Evolutionary conservation across 1,140 invertebrate species (phyloP).

Genomic region (Metaphire vulgaris): DNA sequence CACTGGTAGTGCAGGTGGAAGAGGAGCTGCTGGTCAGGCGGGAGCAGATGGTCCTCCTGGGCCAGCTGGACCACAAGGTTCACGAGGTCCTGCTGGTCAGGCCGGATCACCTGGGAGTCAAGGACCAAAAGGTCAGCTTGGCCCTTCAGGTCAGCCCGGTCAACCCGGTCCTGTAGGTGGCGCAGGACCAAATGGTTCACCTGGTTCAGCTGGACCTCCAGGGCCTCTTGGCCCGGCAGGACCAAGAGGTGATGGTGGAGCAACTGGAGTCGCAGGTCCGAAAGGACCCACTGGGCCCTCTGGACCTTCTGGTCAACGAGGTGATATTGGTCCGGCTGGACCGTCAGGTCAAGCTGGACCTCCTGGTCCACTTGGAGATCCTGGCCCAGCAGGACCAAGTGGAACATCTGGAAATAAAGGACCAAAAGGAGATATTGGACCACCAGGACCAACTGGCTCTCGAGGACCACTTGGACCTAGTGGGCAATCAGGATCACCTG

Average conservation of each 20-base stretch:
- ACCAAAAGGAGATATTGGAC: not conserved
- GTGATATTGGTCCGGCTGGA: not conserved
- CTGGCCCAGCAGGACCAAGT: not conserved
- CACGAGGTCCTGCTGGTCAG: not conserved
- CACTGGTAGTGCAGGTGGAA: not conserved
- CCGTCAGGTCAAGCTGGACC: not conserved
- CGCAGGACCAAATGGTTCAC: not conserved
- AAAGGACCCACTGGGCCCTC: not conserved
- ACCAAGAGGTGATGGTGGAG: not conserved
- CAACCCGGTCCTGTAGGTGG: not conserved
- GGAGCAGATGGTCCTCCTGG: not conserved
- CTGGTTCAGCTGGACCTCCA: not conserved
- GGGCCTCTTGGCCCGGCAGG: not conserved
- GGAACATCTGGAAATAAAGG: not conserved
- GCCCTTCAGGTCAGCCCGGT: not conserved
- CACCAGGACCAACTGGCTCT: not conserved
- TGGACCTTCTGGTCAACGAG: not conserved
- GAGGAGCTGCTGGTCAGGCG: not conserved
- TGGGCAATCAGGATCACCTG: not conserved
- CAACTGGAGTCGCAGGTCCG: not conserved
- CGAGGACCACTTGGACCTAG: not conserved
- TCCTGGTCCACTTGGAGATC: not conserved
- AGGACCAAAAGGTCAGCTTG: not conserved
- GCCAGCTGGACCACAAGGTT: not conserved
- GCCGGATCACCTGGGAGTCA: not conserved